Base-by-base conservation (phyloP, 2,888 invertebrate genomes). In the Tachina fera region DNA sequence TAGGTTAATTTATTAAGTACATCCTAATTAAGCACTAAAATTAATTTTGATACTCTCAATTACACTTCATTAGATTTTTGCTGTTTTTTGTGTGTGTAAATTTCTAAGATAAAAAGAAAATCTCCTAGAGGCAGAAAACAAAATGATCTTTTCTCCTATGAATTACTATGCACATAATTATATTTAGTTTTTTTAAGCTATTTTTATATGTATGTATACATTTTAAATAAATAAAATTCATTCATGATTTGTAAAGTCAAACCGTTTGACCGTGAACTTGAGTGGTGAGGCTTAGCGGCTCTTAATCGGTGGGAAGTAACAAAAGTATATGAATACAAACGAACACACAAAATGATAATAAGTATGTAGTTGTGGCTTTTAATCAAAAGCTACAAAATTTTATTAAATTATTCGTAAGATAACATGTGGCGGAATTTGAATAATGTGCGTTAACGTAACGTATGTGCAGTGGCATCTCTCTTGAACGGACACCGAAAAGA, bases 261-360 rank as follows among this genome's bases (percentile, higher is more conserved):
- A 63, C 47, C 58, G 56, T 75, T 80, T 90, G 90, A 89, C 90
- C 91, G 87, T 90, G 90, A 90, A 90, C 90, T 90, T 90, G 91
- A 88, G 74, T 87, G 70, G 65, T 82, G 85, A 16, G 49, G 60
- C 43, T 53, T 63, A 83, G 65, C 81, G 84, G 16, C 67, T 61
- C 13, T 68, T 72, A 60, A 41, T 58, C 51, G 60, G 31, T 49
- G 8, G 14, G 49, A 31, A 47, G 60, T 72, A 39, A 71, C 65
- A 13, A 19, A 65, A 65, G n/a, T 41, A 41, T 41, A 41, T 60
- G 8, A n/a, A 60, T n/a, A 1, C 14, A 60, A 9, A 60, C 31
- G 41, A 39, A 60, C n/a, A 39, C n/a, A 60, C 11, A 39, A 9
- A 41, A n/a, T 58, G 9, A n/a, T 41, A 19, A 60, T 60, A 41